Evolutionary conservation across 2,797 vertebrate genomes (phyloP).

Genomic region (Labeo calbasu): DNA sequence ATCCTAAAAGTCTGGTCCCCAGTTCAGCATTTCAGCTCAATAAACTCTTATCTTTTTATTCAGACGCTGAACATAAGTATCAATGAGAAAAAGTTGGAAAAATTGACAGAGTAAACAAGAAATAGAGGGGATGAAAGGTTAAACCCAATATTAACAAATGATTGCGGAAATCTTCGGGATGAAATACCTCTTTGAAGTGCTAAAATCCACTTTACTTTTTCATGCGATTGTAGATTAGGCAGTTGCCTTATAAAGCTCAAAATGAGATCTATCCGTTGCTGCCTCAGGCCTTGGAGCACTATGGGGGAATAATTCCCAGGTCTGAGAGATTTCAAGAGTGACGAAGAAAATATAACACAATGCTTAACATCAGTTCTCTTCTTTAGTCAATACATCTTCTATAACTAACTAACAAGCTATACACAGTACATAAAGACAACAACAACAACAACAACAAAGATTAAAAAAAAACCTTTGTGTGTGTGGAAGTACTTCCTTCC

Average conservation of each 20-base stretch:
- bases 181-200: conserved; percentile 52
- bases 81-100: conserved; percentile 2
- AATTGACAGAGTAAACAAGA: conserved; percentile 36
- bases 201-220: conserved; percentile 56
- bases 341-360: conserved; percentile 30
- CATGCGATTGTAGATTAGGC: conserved; percentile 47
- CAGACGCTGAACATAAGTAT: conserved; percentile 12
- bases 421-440: too few species aligned
- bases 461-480: too few species aligned
- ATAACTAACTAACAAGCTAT: too few species aligned
- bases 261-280: conserved; percentile 52
- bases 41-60: neutral
- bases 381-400: neutral
- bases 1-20: neutral
- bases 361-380: conserved; percentile 20
- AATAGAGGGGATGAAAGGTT: conserved; percentile 36
- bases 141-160: conserved; percentile 47
- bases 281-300: conserved; percentile 32
- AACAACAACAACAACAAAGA: too few species aligned
- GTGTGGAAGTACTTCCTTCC: too few species aligned
- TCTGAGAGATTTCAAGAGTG: conserved; percentile 39
- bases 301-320: conserved; percentile 26
- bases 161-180: conserved; percentile 39
- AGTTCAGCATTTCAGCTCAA: conserved; percentile 15
- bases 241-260: conserved; percentile 42